These are phyloP conservation scores for Rhinogobius similis DNA, from an alignment of 2,113 vertebrate genomes.

Conservation along the genomic window DNA sequence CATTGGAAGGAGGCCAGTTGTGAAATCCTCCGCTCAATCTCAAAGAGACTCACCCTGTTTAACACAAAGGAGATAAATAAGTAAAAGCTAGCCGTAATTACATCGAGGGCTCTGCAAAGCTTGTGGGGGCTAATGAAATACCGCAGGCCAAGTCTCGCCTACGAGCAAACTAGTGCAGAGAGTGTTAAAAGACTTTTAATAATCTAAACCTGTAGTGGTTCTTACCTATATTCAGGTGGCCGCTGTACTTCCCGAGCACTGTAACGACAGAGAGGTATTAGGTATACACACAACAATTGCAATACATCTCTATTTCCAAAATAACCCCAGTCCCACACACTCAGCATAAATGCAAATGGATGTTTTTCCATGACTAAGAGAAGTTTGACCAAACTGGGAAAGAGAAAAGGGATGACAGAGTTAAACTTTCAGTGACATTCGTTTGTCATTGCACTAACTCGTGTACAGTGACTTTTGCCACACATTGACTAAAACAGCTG, in stretches of 20 bases:
- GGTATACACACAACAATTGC: not conserved
- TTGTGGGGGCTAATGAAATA: conserved; percentile 28
- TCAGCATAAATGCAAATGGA: conserved; percentile 2
- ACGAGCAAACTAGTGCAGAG: not conserved
- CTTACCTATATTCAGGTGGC: conserved; percentile 89
- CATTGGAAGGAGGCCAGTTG: conserved; percentile 14
- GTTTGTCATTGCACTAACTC: conserved; percentile 25
- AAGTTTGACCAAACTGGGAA: conserved; percentile 12
- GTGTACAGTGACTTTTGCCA: conserved; percentile 31
- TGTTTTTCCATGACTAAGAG: conserved; percentile 5
- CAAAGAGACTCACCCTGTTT: conserved; percentile 25
- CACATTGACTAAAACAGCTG: conserved; percentile 41
- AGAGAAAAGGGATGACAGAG: conserved; percentile 48
- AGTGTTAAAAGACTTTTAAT: not conserved
- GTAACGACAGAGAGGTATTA: conserved; percentile 23
- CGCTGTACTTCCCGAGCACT: conserved; percentile 96
- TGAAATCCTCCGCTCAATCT: conserved; percentile 18
- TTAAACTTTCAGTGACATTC: conserved; percentile 54
- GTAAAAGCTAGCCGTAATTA: conserved; percentile 20
- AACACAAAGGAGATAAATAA: conserved; percentile 43
- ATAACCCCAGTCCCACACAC: not conserved
- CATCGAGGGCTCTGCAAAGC: conserved; percentile 29
- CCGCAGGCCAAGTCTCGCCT: conserved; percentile 6
- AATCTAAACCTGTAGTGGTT: not conserved
- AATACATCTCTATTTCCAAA: not conserved